Conservation (phyloP, 2,888 invertebrate species). For the Muscina levida region DNA sequence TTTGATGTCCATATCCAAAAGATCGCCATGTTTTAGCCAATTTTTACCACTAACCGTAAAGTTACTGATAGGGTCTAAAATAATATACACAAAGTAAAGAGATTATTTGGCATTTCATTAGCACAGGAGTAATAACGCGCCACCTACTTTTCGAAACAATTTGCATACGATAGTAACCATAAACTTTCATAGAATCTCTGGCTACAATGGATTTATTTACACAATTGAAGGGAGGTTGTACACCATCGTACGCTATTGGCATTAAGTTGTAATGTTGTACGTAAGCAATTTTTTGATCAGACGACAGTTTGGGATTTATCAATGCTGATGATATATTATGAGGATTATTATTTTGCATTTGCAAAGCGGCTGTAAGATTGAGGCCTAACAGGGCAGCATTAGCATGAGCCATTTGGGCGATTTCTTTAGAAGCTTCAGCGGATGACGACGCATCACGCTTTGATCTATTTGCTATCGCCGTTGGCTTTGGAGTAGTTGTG, state of each 20-base stretch:
- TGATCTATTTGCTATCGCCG: conserved; percentile 71
- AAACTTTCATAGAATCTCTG: conserved; percentile 84
- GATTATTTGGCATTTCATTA: too few species aligned
- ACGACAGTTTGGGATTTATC: conserved; percentile 47
- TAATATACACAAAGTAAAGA: background rate
- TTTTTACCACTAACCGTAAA: conserved; percentile 87
- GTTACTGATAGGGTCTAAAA: conserved; percentile 86
- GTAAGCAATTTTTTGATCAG: background rate
- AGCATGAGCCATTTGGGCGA: conserved; percentile 68
- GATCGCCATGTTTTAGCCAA: conserved; percentile 91
- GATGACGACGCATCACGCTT: conserved; percentile 70
- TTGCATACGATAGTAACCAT: conserved; percentile 86
- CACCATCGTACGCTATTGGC: conserved; percentile 31
- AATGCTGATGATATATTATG: conserved; percentile 47
- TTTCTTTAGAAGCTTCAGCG: conserved; percentile 41
- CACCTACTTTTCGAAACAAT: conserved; percentile 86
- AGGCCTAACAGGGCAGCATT: conserved; percentile 74
- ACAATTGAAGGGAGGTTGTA: conserved; percentile 79
- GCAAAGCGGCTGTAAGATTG: conserved; percentile 70
- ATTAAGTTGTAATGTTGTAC: conserved; percentile 65
- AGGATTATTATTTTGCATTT: conserved; percentile 47
- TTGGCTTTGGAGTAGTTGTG: conserved; percentile 75
- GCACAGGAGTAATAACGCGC: too few species aligned
- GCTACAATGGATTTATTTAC: conserved; percentile 83
- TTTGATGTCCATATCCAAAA: conserved; percentile 85